Percentiles rank a stretch among this genome's conserved stretches.
These are phyloP conservation scores for Sebastes cheni DNA, from an alignment of 2,797 vertebrate genomes.

Conservation along the genomic window DNA sequence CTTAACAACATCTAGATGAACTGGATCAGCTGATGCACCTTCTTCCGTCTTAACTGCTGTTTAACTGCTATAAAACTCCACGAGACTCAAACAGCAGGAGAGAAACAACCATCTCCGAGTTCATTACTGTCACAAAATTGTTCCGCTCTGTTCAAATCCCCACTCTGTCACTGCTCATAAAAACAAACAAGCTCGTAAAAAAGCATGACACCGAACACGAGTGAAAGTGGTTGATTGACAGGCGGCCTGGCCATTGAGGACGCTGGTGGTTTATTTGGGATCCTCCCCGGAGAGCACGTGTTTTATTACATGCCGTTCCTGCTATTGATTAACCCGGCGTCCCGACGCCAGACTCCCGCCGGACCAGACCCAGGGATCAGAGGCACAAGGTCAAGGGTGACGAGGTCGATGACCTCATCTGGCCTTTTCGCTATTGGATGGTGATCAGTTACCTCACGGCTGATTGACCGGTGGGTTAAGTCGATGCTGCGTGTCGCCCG, in stretches of 20 bases:
- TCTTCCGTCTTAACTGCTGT: neutral
- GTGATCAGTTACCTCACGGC: conserved; percentile 57
- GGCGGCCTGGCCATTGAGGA: conserved; percentile 37
- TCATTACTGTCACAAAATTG: neutral
- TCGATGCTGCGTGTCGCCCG: conserved; percentile 42
- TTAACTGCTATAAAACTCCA: neutral
- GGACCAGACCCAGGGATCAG: conserved; percentile 55
- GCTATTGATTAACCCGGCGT: conserved; percentile 65
- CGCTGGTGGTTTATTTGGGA: conserved; percentile 31
- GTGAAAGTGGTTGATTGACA: conserved; percentile 50
- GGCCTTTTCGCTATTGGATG: conserved; percentile 51
- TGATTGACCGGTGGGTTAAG: conserved; percentile 59
- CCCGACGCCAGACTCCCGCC: conserved; percentile 60
- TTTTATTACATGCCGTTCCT: conserved; percentile 43
- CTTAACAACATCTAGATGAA: neutral
- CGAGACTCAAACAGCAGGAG: neutral
- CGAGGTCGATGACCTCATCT: conserved; percentile 54
- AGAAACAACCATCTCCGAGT: neutral
- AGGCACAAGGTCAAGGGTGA: conserved; percentile 46
- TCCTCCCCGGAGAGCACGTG: conserved; percentile 44
- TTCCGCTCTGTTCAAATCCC: neutral
- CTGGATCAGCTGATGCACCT: neutral
- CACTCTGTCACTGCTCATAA: conserved; percentile 26
- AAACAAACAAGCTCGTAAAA: conserved; percentile 21
- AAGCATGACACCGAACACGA: neutral